These are phyloP conservation scores for Cyprinodon brontotheroides DNA, from an alignment of 2,113 vertebrate genomes.

Conservation along the genomic window DNA sequence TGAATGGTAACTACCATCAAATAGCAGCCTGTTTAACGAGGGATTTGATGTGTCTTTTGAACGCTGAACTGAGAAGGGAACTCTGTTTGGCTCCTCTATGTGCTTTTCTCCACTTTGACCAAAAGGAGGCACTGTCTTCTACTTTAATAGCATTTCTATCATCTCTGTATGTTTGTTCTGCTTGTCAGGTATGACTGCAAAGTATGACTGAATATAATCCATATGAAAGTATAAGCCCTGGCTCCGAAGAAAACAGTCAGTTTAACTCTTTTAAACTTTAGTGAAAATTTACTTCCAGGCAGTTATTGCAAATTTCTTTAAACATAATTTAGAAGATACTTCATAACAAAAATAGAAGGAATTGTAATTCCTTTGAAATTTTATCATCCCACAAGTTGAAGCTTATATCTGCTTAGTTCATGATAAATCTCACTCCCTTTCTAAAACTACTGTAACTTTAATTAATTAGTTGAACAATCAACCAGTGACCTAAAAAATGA, in stretches of 20 bases:
- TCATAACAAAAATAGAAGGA: not conserved
- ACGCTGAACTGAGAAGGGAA: conserved; percentile 16
- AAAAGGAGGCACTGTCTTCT: conserved; percentile 52
- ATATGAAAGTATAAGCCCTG: not conserved
- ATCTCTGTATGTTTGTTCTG: not conserved
- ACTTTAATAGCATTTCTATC: not conserved
- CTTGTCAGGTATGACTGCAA: not conserved
- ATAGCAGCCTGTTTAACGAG: conserved; percentile 13
- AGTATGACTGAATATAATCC: not conserved
- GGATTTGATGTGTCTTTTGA: not conserved
- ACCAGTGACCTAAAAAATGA: conserved; percentile 10
- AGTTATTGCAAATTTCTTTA: not conserved
- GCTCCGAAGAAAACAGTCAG: not conserved
- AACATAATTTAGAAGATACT: not conserved
- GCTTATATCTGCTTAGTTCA: not conserved
- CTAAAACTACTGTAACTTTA: not conserved
- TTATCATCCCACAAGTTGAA: not conserved
- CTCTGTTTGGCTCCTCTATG: not conserved
- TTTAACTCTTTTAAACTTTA: not conserved
- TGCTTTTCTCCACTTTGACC: conserved; percentile 34
- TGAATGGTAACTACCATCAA: not conserved
- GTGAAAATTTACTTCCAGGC: not conserved
- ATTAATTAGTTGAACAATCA: not conserved
- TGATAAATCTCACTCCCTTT: not conserved
- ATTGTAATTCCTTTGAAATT: conserved; percentile 4